phyloP scores from a whole-genome alignment of 1,140 invertebrate species.

The Galendromus occidentalis region DNA sequence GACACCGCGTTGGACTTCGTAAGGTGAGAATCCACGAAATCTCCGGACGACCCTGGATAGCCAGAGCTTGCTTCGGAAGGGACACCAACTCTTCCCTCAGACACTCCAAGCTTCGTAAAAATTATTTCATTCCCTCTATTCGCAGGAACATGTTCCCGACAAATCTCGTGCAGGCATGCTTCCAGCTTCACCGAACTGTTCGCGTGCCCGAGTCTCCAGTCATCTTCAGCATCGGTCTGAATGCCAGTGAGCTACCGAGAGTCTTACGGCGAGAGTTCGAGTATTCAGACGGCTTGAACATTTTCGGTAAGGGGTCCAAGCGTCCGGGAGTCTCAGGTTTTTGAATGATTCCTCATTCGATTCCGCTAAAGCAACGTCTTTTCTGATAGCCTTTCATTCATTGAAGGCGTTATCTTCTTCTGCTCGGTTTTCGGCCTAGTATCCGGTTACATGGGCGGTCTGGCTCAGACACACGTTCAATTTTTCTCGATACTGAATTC shows the following conservation, averaged over 20 bases:
- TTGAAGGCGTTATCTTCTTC: neutral
- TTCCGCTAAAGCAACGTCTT: neutral
- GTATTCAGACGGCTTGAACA: slow-evolving; percentile 1
- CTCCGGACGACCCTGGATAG: too few species aligned
- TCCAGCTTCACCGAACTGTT: neutral
- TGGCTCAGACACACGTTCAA: neutral
- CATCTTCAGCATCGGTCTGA: neutral
- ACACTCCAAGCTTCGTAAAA: too few species aligned
- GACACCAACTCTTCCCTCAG: too few species aligned
- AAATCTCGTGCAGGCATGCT: neutral
- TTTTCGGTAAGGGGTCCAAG: neutral
- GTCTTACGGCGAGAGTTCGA: neutral
- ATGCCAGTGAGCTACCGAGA: neutral
- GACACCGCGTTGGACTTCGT: neutral
- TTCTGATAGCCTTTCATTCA: neutral
- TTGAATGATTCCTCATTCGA: neutral
- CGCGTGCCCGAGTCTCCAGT: neutral
- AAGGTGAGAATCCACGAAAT: neutral
- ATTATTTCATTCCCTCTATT: too few species aligned
- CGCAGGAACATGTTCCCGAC: slow-evolving; percentile 10
- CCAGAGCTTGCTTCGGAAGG: too few species aligned
- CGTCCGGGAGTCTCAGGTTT: neutral
- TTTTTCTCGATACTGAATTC: neutral
- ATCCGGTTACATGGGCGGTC: neutral
- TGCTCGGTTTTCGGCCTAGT: neutral